A percentile compares a stretch with the other conserved stretches of the same genome.
phyloP scores from a whole-genome alignment of 2,797 vertebrate species.

The Naso thynnoides region DNA sequence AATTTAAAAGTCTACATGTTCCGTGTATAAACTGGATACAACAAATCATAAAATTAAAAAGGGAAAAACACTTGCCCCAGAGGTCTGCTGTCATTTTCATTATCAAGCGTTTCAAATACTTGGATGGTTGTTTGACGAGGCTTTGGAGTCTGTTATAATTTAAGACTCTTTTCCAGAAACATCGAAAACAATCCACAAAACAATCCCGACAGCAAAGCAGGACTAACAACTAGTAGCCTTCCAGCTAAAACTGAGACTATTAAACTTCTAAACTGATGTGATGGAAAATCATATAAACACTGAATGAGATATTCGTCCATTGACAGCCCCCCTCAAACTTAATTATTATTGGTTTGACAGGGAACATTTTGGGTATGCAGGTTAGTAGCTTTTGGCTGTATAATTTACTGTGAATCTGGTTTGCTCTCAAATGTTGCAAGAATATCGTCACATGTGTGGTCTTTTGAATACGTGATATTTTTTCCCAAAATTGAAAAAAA shows the following conservation, averaged over 20 bases:
- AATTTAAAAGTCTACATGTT: constrained; percentile 2
- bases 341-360: background rate
- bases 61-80: constrained; percentile 29
- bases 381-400: background rate
- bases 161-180: constrained; percentile 29
- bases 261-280: constrained; percentile 8
- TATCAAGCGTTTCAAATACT: constrained; percentile 47
- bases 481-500: background rate
- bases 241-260: constrained; percentile 32
- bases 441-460: background rate
- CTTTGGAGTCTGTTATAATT: constrained; percentile 26
- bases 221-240: constrained; percentile 24
- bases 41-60: constrained; percentile 30
- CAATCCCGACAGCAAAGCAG: constrained; percentile 26
- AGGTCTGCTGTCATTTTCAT: constrained; percentile 26
- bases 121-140: constrained; percentile 40
- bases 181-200: constrained; percentile 42
- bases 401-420: background rate
- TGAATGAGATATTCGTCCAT: background rate
- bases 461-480: background rate
- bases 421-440: background rate
- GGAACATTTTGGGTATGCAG: background rate
- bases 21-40: background rate
- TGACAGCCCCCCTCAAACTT: background rate
- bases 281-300: constrained; percentile 5